phyloP scores from a whole-genome alignment of 2,797 vertebrate genomes.

The Sparus aurata region DNA sequence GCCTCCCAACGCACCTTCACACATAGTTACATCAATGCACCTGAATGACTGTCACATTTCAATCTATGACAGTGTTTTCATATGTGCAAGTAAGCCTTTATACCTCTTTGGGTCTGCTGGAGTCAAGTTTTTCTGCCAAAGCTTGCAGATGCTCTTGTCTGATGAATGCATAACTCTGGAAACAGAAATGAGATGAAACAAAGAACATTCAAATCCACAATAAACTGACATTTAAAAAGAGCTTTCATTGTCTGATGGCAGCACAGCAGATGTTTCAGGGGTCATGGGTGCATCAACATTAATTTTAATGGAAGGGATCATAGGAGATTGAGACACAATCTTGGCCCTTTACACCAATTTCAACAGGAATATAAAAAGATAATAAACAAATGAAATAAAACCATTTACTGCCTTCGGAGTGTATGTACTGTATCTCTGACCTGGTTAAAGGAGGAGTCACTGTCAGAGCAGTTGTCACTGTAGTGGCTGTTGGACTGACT shows the following conservation, averaged over 20 bases:
- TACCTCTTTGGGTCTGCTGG: conserved; percentile 92
- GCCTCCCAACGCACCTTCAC: conserved; percentile 92
- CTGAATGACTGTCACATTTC: neutral
- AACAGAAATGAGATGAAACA: conserved; percentile 47
- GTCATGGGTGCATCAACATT: neutral
- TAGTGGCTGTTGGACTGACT: conserved; percentile 84
- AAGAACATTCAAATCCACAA: neutral
- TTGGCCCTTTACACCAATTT: neutral
- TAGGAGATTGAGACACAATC: neutral
- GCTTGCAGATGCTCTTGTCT: conserved; percentile 95
- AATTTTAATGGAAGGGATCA: conserved; percentile 1
- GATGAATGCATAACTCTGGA: conserved; percentile 95
- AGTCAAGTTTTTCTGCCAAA: conserved; percentile 91
- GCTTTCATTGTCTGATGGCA: neutral
- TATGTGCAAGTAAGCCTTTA: conserved; percentile 26
- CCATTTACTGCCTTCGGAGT: neutral
- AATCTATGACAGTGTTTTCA: no score
- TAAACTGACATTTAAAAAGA: conserved; percentile 4
- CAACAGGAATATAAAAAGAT: neutral
- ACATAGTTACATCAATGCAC: conserved; percentile 19
- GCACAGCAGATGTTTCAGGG: neutral
- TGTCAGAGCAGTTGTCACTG: conserved; percentile 95
- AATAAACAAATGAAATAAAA: neutral
- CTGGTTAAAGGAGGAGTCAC: conserved; percentile 96
- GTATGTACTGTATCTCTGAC: conserved; percentile 69